These are phyloP conservation scores for Celastrina argiolus DNA, from an alignment of 2,888 invertebrate species.

Conservation along the genomic window DNA sequence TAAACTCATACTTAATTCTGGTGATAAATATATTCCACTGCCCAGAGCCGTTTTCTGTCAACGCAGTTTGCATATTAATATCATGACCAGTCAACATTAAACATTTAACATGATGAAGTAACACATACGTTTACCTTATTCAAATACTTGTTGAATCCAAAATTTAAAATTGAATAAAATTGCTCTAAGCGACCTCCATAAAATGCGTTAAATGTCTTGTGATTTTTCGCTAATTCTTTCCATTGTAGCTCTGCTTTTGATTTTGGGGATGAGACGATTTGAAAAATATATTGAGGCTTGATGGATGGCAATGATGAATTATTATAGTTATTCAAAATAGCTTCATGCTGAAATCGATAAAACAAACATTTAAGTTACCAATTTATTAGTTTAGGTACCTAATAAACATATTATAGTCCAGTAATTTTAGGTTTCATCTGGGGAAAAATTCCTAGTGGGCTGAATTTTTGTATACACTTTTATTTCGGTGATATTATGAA, in stretches of 20 bases:
- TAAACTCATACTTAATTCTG: constrained; percentile 84
- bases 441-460: no score
- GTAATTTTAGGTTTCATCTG: no score
- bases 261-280: constrained; percentile 77
- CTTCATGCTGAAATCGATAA: constrained; percentile 69
- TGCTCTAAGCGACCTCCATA: constrained; percentile 90
- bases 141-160: constrained; percentile 86
- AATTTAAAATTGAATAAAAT: constrained; percentile 87
- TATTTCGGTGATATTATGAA: no score
- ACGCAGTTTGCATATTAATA: constrained; percentile 12
- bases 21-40: constrained; percentile 85
- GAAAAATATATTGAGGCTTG: constrained; percentile 83
- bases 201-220: constrained; percentile 82
- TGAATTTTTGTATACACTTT: no score
- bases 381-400: no score
- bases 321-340: constrained; percentile 68
- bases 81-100: background rate
- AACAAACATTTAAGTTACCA: no score
- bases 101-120: background rate
- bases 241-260: constrained; percentile 79
- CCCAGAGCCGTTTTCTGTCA: constrained; percentile 81
- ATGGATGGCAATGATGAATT: constrained; percentile 61
- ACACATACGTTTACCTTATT: constrained; percentile 75
- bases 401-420: no score
- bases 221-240: constrained; percentile 73